Evolutionary conservation across 2,113 vertebrate species (phyloP).

Genomic region (Myrmecobius fasciatus): DNA sequence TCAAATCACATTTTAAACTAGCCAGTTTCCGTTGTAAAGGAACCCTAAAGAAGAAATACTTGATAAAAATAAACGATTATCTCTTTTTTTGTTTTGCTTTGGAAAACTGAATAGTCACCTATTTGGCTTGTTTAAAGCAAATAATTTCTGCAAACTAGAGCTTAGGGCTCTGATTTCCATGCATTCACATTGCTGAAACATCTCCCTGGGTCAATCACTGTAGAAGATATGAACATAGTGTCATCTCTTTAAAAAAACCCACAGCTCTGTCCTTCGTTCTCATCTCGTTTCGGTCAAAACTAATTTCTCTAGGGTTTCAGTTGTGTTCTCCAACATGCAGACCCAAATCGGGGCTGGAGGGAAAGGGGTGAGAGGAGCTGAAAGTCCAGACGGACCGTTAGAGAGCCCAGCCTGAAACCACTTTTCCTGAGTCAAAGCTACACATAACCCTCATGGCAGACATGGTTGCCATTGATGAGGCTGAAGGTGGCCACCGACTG

Average conservation of each 20-base stretch:
- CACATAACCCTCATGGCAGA: constrained; percentile 87
- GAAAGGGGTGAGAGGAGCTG: neutral
- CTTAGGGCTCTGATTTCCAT: constrained; percentile 44
- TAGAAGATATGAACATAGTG: neutral
- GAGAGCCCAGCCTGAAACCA: neutral
- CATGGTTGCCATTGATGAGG: constrained; percentile 88
- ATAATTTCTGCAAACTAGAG: neutral
- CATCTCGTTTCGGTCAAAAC: neutral
- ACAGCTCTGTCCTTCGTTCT: neutral
- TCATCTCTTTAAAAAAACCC: neutral
- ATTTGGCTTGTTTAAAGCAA: constrained; percentile 40
- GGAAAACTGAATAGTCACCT: constrained; percentile 5
- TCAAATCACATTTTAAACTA: constrained; percentile 49
- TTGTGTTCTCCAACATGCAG: neutral
- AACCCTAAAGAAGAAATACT: constrained; percentile 11
- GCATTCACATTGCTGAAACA: constrained; percentile 46
- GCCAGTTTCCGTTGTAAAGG: constrained; percentile 33
- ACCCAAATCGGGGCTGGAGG: neutral
- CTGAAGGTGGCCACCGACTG: constrained; percentile 91
- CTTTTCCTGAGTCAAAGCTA: constrained; percentile 67
- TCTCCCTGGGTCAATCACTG: neutral
- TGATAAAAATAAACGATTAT: constrained; percentile 21
- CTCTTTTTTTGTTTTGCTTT: constrained; percentile 17
- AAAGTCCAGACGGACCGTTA: neutral
- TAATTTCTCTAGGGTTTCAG: neutral